phyloP scores from a whole-genome alignment of 2,797 vertebrate genomes.

The Danio kyathit region DNA sequence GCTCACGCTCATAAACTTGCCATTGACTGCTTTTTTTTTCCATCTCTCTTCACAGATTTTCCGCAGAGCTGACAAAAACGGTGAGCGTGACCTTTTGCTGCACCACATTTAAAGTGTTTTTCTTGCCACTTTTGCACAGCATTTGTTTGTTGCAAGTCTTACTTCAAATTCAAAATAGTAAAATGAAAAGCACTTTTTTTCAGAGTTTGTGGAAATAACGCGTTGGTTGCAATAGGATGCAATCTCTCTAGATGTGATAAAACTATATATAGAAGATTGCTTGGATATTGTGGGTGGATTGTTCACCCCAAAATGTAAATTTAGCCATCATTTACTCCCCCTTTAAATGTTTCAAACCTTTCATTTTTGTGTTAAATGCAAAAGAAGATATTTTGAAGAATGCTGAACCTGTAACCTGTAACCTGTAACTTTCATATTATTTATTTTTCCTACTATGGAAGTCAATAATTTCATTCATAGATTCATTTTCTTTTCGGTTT shows the following conservation, averaged over 20 bases:
- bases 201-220: slow-evolving; percentile 25
- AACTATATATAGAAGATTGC: too few relatives aligned
- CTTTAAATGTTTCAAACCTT: too few relatives aligned
- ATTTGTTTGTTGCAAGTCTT: background rate
- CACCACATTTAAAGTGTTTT: slow-evolving; percentile 2
- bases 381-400: too few relatives aligned
- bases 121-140: background rate
- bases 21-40: slow-evolving; percentile 15
- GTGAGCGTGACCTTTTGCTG: slow-evolving; percentile 78
- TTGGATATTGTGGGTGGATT: too few relatives aligned
- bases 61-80: slow-evolving; percentile 96
- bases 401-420: too few relatives aligned
- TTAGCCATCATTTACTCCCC: too few relatives aligned
- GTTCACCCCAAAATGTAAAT: too few relatives aligned
- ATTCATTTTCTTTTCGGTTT: too few relatives aligned
- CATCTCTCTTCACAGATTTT: slow-evolving; percentile 87
- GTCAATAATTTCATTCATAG: too few relatives aligned
- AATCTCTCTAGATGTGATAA: slow-evolving; percentile 26
- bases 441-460: too few relatives aligned
- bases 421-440: too few relatives aligned
- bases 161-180: background rate
- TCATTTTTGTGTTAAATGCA: too few relatives aligned
- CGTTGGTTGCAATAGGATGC: background rate
- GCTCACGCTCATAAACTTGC: slow-evolving; percentile 22
- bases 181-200: slow-evolving; percentile 15